Conservation (phyloP, 2,113 vertebrate species). For the Lycaon pictus region DNA sequence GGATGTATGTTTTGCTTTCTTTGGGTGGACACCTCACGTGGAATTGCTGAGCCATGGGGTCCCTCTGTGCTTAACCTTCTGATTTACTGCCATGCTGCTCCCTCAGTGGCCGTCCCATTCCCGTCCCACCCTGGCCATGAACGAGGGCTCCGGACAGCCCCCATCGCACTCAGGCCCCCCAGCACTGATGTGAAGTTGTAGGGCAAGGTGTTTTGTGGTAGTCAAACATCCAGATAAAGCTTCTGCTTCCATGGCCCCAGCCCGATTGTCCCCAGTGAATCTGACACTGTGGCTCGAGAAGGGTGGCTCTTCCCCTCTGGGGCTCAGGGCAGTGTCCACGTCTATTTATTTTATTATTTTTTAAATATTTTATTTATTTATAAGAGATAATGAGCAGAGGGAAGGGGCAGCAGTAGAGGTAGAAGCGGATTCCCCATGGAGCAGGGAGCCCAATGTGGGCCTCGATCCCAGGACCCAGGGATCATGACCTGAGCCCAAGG, state of each 20-base stretch:
- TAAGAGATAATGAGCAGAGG: too few relatives aligned
- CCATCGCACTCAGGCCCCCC: accelerated
- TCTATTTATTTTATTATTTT: too few relatives aligned
- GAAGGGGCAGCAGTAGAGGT: too few relatives aligned
- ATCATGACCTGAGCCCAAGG: too few relatives aligned
- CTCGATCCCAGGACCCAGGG: too few relatives aligned
- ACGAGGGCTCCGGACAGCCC: background rate
- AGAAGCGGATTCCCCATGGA: too few relatives aligned
- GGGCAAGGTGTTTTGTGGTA: background rate
- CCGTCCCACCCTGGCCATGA: background rate
- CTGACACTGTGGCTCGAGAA: background rate
- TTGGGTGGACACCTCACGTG: accelerated
- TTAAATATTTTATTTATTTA: too few relatives aligned
- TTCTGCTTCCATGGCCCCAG: background rate
- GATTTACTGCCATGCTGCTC: accelerated
- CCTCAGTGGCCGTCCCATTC: accelerated
- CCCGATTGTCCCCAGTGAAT: background rate
- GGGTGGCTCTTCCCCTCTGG: background rate
- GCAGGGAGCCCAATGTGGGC: too few relatives aligned
- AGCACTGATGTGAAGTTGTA: background rate
- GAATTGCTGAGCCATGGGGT: background rate
- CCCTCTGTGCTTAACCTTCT: accelerated
- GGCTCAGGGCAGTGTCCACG: accelerated
- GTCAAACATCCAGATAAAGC: accelerated
- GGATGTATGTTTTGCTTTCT: accelerated